Evolutionary conservation across 2,888 invertebrate genomes (phyloP).

Genomic region (Raillietiella orientalis): DNA sequence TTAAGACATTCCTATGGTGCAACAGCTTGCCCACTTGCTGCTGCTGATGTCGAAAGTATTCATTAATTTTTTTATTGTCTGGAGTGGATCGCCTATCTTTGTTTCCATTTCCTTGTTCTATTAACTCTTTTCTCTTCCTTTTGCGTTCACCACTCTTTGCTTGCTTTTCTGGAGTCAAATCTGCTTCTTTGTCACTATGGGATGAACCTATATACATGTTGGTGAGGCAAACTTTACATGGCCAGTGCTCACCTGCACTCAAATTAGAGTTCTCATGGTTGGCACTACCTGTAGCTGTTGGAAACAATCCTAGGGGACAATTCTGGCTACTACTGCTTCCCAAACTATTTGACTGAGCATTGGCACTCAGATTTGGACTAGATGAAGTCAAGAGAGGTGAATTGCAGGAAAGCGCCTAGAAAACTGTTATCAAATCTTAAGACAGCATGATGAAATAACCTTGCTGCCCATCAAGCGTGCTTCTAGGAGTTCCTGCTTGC

Average conservation of each 20-base stretch:
- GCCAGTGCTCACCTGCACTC: constrained; percentile 60
- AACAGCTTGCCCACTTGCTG: constrained; percentile 3
- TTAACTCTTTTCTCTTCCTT: constrained; percentile 7
- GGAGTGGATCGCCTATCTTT: constrained; percentile 1
- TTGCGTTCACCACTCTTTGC: constrained; percentile 6
- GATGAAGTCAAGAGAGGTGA: no score
- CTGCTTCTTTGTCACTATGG: constrained; percentile 66
- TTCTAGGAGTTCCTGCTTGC: constrained; percentile 94
- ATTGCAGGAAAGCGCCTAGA: no score
- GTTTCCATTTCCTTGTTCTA: no score
- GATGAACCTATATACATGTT: constrained; percentile 44
- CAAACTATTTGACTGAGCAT: no score
- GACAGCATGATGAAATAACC: constrained; percentile 34
- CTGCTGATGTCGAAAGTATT: constrained; percentile 6
- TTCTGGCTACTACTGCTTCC: no score
- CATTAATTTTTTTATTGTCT: constrained; percentile 6
- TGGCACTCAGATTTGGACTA: no score
- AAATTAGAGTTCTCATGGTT: constrained; percentile 91
- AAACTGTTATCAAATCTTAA: no score
- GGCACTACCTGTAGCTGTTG: constrained; percentile 16
- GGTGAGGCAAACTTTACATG: not conserved
- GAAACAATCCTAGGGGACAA: no score
- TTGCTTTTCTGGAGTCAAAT: constrained; percentile 6
- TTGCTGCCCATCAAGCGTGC: constrained; percentile 84
- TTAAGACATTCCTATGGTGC: no score